Percentiles rank a stretch among this genome's conserved stretches.
These are phyloP conservation scores for Blastobasis lacticolella DNA, from an alignment of 2,888 invertebrate genomes.

Conservation along the genomic window DNA sequence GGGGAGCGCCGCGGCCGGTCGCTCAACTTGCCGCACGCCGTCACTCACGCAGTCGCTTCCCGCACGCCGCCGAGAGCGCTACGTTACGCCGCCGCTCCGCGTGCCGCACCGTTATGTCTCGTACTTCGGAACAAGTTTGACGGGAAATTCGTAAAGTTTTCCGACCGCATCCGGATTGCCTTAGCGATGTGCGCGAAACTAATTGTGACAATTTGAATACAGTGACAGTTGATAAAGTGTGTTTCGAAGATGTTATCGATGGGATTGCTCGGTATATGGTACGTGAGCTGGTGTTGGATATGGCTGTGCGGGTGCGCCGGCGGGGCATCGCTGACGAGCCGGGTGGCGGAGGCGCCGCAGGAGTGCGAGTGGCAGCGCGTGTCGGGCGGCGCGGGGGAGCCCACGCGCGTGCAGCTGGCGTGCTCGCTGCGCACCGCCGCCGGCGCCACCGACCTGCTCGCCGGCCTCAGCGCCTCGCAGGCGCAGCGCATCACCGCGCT, in stretches of 20 bases:
- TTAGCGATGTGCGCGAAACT: constrained; percentile 61
- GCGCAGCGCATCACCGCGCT: constrained; percentile 80
- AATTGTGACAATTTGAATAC: constrained; percentile 61
- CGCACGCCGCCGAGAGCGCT: constrained; percentile 40
- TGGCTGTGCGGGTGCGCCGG: constrained; percentile 51
- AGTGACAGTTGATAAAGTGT: constrained; percentile 67
- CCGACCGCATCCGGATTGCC: constrained; percentile 56
- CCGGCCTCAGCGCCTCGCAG: constrained; percentile 76
- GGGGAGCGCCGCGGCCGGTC: constrained; percentile 58
- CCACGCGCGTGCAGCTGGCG: constrained; percentile 74
- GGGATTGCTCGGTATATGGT: constrained; percentile 53
- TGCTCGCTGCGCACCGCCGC: constrained; percentile 80
- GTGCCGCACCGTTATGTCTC: constrained; percentile 64
- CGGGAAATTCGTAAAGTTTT: constrained; percentile 70
- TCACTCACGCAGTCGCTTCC: constrained; percentile 56
- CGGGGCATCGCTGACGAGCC: constrained; percentile 64
- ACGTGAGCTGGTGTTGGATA: constrained; percentile 43
- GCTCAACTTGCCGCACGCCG: constrained; percentile 56
- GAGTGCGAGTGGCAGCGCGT: constrained; percentile 82
- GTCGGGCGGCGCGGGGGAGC: constrained; percentile 68
- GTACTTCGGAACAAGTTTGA: constrained; percentile 72
- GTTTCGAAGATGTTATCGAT: constrained; percentile 60
- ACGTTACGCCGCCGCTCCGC: constrained; percentile 29
- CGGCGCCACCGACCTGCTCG: constrained; percentile 77
- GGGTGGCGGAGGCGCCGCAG: constrained; percentile 78